These are phyloP conservation scores for Drosophila paramelanica DNA, from an alignment of 2,888 invertebrate species.

Conservation along the genomic window DNA sequence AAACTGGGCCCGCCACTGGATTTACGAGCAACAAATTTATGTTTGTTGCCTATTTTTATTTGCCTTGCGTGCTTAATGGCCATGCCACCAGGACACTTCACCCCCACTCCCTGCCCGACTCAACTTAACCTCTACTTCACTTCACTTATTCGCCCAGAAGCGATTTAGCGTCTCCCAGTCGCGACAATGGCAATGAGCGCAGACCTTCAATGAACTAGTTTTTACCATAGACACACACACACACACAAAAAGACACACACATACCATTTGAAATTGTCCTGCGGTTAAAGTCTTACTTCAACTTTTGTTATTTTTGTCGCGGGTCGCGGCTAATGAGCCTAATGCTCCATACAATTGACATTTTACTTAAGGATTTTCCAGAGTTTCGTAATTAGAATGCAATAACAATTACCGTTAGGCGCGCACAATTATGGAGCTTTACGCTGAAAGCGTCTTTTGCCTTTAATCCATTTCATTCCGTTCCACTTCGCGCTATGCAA, in stretches of 20 bases:
- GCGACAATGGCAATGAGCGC: constrained; percentile 56
- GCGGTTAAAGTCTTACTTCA: constrained; percentile 36
- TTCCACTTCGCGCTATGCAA: constrained; percentile 36
- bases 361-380: constrained; percentile 73
- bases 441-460: constrained; percentile 2
- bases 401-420: constrained; percentile 72
- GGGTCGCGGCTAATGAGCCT: constrained; percentile 60
- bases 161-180: constrained; percentile 47
- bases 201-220: constrained; percentile 53
- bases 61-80: constrained; percentile 79
- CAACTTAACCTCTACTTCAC: neutral
- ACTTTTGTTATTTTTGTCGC: constrained; percentile 19
- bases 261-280: constrained; percentile 52
- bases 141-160: constrained; percentile 41
- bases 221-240: constrained; percentile 21
- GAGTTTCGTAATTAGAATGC: constrained; percentile 77
- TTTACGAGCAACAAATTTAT: constrained; percentile 80
- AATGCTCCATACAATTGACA: constrained; percentile 74
- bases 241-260: neutral
- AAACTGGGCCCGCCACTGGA: constrained; percentile 63
- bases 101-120: neutral
- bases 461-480: constrained; percentile 53
- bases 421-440: constrained; percentile 23
- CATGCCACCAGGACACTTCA: constrained; percentile 42
- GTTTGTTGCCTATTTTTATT: constrained; percentile 80